Evolutionary conservation across 1,140 invertebrate species (phyloP).

Genomic region (Stenopsyche tienmushanensis): DNA sequence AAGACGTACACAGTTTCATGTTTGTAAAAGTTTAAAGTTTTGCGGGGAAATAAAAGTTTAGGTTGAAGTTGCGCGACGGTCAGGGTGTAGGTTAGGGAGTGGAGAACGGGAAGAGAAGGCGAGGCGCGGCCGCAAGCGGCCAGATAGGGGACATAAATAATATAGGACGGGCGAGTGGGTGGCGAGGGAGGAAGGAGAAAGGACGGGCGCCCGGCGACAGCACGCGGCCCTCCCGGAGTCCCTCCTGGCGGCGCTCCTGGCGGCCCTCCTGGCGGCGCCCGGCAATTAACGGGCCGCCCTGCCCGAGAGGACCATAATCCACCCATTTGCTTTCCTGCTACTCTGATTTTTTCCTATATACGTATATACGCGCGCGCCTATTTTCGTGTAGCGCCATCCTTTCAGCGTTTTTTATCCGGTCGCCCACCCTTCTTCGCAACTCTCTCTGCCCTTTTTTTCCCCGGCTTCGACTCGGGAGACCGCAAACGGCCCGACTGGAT

Average conservation of each 20-base stretch:
- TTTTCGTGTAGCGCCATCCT: background rate
- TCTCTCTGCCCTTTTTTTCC: background rate
- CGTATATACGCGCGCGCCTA: background rate
- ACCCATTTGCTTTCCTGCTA: conserved; percentile 21
- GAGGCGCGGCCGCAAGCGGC: conserved; percentile 19
- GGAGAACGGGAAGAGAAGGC: background rate
- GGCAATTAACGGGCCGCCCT: conserved; percentile 25
- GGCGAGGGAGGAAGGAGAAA: background rate
- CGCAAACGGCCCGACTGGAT: background rate
- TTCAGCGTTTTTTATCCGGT: conserved; percentile 4
- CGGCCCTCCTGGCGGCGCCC: conserved; percentile 1
- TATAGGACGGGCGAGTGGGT: conserved; percentile 4
- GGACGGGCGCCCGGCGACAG: conserved; percentile 12
- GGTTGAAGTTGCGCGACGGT: too few species aligned
- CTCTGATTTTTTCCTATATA: conserved; percentile 15
- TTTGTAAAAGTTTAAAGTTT: too few species aligned
- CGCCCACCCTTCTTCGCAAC: too few species aligned
- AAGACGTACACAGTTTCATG: too few species aligned
- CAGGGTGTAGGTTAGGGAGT: background rate
- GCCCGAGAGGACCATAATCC: conserved; percentile 27
- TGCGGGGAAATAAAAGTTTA: too few species aligned
- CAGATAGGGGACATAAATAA: conserved; percentile 31
- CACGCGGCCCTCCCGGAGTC: too few species aligned
- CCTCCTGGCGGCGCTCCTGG: background rate
- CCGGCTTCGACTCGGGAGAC: background rate